Evolutionary conservation across 2,113 vertebrate genomes (phyloP), one percentile per base, ranked within the genome.

Genomic region (Sapajus apella): DNA sequence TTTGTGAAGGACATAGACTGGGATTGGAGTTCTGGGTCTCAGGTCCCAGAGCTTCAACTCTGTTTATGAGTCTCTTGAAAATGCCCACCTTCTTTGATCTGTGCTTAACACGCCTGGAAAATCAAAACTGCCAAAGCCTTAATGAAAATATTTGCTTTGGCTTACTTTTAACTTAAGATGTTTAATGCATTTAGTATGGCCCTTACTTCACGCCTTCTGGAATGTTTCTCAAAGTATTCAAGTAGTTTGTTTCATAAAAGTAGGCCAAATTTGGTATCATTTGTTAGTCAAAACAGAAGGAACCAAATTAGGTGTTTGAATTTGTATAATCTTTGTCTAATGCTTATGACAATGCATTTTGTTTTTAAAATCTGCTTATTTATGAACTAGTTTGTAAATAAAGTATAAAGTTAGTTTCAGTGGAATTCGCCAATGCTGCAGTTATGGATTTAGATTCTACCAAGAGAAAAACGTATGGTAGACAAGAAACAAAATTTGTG

Each of bases 81-180:
- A 95, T 73, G 55, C 72, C 55, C 35, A 86, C 52, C 79, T 94
- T 97, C 90, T 89, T 98, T 94, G 75, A 89, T 93, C 88, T 93
- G 61, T 87, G 84, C 93, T 97, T 97, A 94, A 94, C 81, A 82
- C 25, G 13, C 68, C 94, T 96, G 83, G 75, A 82, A 58, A 80
- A 97, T 90, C 80, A 92, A 87, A 90, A 77, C 50, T 58, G 55
- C 89, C 93, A 72, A 89, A 90, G 73, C 47, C 73, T 96, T 93
- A 80, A 56, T 86, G 83, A 97, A 97, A 97, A 97, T 97, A 94
- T 96, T 97, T 97, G 95, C 90, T 96, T 96, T 97, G 85, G 93
- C 86, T 93, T 94, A 35, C 87, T 97, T 97, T 82, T 97, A 96
- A 90, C 76, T 68, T 95, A 68, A 94, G 92, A 87, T 90, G 94